These are phyloP conservation scores for Lamellibrachia luymesi DNA, from an alignment of 1,140 invertebrate species.

Conservation along the genomic window DNA sequence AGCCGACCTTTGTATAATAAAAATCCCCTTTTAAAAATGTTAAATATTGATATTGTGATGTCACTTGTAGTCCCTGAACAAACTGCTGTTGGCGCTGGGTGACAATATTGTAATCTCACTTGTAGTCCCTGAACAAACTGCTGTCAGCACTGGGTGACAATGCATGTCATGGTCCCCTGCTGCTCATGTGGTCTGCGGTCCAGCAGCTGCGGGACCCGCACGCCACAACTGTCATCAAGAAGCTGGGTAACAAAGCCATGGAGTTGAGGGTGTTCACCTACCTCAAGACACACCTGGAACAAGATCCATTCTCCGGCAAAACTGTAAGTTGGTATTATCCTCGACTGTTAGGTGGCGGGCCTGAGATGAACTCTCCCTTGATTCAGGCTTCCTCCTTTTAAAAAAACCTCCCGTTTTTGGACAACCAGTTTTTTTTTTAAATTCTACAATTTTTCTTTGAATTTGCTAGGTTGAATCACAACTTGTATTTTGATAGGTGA, in stretches of 20 bases:
- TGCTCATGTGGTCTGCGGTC: conserved; percentile 53
- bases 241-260: conserved; percentile 51
- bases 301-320: conserved; percentile 43
- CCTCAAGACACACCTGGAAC: conserved; percentile 38
- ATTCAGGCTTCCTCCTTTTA: neutral
- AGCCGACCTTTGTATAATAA: no score
- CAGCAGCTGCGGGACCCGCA: conserved; percentile 37
- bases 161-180: conserved; percentile 48
- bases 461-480: no score
- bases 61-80: no score
- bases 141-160: conserved; percentile 23
- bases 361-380: neutral
- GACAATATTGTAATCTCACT: no score
- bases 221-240: conserved; percentile 24
- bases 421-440: no score
- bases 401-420: no score
- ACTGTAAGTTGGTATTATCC: conserved; percentile 38
- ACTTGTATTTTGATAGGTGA: no score
- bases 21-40: no score
- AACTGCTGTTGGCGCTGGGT: neutral
- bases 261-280: conserved; percentile 52
- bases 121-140: conserved; percentile 9
- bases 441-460: no score
- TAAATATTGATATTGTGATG: no score
- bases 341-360: neutral